Conservation (phyloP, 2,888 invertebrate species). For the Cephalotes varians region DNA sequence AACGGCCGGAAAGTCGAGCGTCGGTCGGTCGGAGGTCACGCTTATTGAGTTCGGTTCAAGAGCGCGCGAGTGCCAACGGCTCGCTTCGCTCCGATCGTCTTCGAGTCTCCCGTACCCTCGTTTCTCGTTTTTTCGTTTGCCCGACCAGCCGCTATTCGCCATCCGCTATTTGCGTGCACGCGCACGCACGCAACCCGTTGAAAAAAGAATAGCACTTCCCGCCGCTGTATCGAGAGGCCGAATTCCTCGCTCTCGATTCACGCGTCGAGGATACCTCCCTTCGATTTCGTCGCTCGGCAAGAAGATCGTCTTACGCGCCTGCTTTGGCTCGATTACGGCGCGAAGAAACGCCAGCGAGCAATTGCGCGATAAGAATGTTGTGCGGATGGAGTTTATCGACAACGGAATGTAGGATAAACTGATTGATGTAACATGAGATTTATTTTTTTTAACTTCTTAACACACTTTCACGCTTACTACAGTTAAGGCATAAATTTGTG, state of each 20-base stretch:
- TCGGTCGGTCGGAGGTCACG: slow-evolving; percentile 80
- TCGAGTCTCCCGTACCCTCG: slow-evolving; percentile 22
- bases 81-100: slow-evolving; percentile 35
- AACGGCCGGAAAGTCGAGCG: slow-evolving; percentile 70
- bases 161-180: slow-evolving; percentile 57
- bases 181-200: slow-evolving; percentile 5
- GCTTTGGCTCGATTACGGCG: slow-evolving; percentile 38
- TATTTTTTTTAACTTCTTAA: neutral
- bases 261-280: slow-evolving; percentile 22
- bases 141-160: slow-evolving; percentile 24
- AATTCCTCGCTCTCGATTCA: slow-evolving; percentile 41
- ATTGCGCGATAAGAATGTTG: slow-evolving; percentile 37
- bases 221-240: slow-evolving; percentile 16
- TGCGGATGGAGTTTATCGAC: slow-evolving; percentile 11
- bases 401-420: slow-evolving; percentile 10
- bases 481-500: neutral
- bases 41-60: slow-evolving; percentile 82
- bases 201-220: slow-evolving; percentile 24
- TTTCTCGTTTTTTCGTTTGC: slow-evolving; percentile 41
- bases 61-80: slow-evolving; percentile 74
- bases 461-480: neutral
- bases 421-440: slow-evolving; percentile 17
- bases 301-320: slow-evolving; percentile 51
- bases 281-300: slow-evolving; percentile 16
- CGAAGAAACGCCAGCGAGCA: neutral